A percentile compares a stretch with the other conserved stretches of the same genome.
Evolutionary conservation across 2,113 vertebrate genomes (phyloP).

Genomic region (Coreoperca whiteheadi): DNA sequence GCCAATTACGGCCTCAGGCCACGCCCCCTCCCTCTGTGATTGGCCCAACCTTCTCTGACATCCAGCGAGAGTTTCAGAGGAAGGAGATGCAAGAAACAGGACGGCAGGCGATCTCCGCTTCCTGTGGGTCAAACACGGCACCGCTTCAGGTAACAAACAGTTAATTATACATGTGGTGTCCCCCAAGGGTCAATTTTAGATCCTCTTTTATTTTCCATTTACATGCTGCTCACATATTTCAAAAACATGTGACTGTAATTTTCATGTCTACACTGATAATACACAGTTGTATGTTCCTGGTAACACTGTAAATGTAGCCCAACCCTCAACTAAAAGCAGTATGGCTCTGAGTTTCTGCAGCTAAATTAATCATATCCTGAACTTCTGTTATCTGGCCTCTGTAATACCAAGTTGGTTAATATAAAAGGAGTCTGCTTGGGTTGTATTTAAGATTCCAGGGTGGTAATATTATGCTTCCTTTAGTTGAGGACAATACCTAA

Average conservation of each 20-base stretch:
- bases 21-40: conserved; percentile 28
- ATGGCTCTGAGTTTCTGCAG: not conserved
- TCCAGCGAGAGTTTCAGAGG: conserved; percentile 60
- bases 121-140: not conserved
- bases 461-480: not conserved
- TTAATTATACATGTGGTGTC: not conserved
- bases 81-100: conserved; percentile 7
- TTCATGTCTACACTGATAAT: not conserved
- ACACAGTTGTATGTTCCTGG: not conserved
- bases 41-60: conserved; percentile 48
- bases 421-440: not conserved
- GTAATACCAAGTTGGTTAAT: no score
- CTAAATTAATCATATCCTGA: not conserved
- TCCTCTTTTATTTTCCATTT: not conserved
- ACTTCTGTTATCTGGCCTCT: not conserved
- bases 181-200: not conserved
- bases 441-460: not conserved
- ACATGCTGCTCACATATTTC: not conserved
- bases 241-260: not conserved
- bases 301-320: no score
- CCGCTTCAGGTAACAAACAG: conserved; percentile 18
- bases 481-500: not conserved
- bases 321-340: not conserved
- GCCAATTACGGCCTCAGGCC: conserved; percentile 59
- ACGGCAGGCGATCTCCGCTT: not conserved